A percentile compares a stretch with the other conserved stretches of the same genome.
These are phyloP conservation scores for Myiotriccus ornatus DNA, from an alignment of 2,797 vertebrate species.

Conservation along the genomic window DNA sequence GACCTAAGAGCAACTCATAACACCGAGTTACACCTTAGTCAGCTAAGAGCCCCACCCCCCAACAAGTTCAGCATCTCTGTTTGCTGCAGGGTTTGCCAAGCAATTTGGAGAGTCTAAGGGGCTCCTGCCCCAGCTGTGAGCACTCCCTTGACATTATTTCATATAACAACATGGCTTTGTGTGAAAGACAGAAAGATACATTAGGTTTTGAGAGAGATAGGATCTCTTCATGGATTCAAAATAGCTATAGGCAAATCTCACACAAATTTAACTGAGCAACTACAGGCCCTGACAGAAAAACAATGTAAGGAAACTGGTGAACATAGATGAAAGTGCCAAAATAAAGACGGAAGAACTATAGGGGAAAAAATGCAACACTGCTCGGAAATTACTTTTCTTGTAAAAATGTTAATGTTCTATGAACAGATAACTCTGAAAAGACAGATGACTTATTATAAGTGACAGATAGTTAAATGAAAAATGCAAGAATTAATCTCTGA, in stretches of 20 bases:
- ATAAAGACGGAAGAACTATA: constrained; percentile 48
- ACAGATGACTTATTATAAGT: neutral
- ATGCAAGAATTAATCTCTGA: constrained; percentile 24
- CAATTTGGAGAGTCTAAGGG: neutral
- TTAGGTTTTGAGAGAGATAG: neutral
- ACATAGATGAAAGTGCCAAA: constrained; percentile 46
- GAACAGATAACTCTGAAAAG: constrained; percentile 41
- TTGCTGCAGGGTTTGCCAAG: neutral
- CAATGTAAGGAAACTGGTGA: constrained; percentile 62
- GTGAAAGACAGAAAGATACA: neutral
- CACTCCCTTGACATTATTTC: neutral
- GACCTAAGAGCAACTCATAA: neutral
- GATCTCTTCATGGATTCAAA: neutral
- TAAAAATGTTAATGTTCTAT: constrained; percentile 39
- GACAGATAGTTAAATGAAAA: constrained; percentile 31
- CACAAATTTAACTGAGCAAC: constrained; percentile 29
- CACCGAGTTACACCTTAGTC: neutral
- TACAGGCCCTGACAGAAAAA: constrained; percentile 45
- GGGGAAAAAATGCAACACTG: neutral
- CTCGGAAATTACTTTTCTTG: constrained; percentile 58
- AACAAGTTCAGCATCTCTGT: neutral
- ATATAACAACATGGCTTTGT: neutral
- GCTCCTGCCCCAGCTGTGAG: neutral
- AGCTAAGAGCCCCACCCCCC: neutral
- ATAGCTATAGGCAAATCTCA: neutral